A percentile compares a stretch with the other conserved stretches of the same genome.
Conservation (phyloP, 2,113 vertebrate genomes). For the Pachyramphus minor region DNA sequence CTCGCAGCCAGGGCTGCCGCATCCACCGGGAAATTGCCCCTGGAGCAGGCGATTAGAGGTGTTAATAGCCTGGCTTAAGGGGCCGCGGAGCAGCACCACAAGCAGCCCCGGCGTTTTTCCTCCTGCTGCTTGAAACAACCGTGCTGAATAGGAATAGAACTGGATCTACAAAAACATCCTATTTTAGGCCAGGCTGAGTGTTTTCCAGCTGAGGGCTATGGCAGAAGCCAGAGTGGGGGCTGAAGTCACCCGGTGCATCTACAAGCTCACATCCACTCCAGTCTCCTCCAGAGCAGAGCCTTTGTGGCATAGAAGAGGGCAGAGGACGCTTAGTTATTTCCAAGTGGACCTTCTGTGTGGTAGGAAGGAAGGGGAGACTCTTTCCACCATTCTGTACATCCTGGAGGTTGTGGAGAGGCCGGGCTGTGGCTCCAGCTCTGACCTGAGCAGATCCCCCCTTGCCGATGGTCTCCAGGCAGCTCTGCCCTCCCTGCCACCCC, state of each 20-base stretch:
- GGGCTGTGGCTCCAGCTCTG: background rate
- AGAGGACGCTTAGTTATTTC: background rate
- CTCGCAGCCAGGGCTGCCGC: background rate
- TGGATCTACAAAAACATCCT: background rate
- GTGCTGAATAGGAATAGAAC: background rate
- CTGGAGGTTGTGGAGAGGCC: background rate
- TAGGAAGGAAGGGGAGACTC: background rate
- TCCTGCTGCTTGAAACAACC: background rate
- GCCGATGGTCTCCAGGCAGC: background rate
- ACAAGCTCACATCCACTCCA: background rate
- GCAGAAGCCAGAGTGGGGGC: background rate
- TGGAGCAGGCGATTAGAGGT: constrained; percentile 27
- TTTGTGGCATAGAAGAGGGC: accelerated
- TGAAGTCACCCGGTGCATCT: background rate
- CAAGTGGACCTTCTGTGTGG: accelerated
- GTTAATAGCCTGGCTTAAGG: constrained; percentile 45
- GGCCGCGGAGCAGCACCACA: background rate
- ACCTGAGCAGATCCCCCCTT: background rate
- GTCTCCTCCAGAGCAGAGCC: background rate
- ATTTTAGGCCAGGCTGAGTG: background rate
- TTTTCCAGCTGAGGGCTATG: background rate
- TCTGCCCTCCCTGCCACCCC: background rate
- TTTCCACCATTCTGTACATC: accelerated
- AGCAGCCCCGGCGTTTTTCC: background rate
- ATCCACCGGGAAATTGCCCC: constrained; percentile 27